Conservation (phyloP, 2,113 vertebrate species). For the Bagarius yarrelli region DNA sequence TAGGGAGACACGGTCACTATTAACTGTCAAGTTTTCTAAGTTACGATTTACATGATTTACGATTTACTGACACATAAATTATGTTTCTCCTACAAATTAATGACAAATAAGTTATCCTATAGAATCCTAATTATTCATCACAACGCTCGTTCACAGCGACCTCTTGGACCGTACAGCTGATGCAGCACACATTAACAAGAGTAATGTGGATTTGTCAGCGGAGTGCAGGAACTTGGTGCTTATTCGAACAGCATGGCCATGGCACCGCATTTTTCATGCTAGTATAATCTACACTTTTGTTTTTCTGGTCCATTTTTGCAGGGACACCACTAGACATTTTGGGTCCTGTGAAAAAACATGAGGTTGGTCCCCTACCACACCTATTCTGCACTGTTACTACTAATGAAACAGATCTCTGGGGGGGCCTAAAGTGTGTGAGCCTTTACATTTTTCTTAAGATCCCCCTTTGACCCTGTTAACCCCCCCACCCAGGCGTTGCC, state of each 20-base stretch:
- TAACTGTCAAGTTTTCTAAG: neutral
- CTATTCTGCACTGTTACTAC: too few species aligned
- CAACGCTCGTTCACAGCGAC: neutral
- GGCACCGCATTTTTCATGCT: neutral
- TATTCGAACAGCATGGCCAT: neutral
- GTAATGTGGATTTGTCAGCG: neutral
- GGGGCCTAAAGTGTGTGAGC: too few species aligned
- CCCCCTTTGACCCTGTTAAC: too few species aligned
- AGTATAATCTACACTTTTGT: neutral
- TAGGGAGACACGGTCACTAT: constrained; percentile 2
- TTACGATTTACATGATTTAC: neutral
- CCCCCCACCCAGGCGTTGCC: too few species aligned
- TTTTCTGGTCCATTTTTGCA: too few species aligned
- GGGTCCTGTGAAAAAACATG: too few species aligned
- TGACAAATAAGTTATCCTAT: neutral
- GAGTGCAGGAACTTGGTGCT: neutral
- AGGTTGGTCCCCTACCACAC: too few species aligned
- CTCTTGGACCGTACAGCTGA: constrained; percentile 6
- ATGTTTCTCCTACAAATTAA: neutral
- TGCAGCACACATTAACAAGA: constrained; percentile 12
- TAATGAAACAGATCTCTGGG: too few species aligned
- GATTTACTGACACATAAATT: neutral
- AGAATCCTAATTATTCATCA: too few species aligned
- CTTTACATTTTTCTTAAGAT: too few species aligned
- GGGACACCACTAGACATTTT: too few species aligned